A percentile compares a stretch with the other conserved stretches of the same genome.
phyloP scores from a whole-genome alignment of 2,888 invertebrate species.

The Lithophane socia region DNA sequence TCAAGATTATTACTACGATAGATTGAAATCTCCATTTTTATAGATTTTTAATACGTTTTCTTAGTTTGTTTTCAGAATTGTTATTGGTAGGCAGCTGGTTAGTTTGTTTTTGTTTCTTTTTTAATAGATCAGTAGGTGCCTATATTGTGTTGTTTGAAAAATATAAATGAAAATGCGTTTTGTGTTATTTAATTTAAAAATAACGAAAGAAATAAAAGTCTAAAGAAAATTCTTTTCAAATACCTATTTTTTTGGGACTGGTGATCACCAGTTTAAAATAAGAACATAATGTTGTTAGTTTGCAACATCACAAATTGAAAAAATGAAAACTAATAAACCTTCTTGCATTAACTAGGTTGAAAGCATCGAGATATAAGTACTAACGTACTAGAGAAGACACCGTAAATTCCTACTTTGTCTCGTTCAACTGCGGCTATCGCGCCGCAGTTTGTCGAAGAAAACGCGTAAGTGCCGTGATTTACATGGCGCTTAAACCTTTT shows the following conservation, averaged over 20 bases:
- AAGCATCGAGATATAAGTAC: too few relatives aligned
- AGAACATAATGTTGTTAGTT: not conserved
- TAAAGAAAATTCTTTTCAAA: too few relatives aligned
- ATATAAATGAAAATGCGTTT: not conserved
- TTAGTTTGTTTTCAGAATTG: constrained; percentile 49
- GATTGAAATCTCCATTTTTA: constrained; percentile 68
- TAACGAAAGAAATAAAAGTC: too few relatives aligned
- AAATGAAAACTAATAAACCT: not conserved
- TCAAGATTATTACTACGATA: constrained; percentile 34
- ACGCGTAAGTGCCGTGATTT: too few relatives aligned
- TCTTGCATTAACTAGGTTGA: not conserved
- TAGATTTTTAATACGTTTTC: constrained; percentile 57
- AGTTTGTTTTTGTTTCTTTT: not conserved
- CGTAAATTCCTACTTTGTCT: too few relatives aligned
- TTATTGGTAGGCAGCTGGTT: constrained; percentile 32
- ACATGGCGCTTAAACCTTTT: too few relatives aligned
- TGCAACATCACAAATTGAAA: not conserved
- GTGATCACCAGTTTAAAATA: not conserved
- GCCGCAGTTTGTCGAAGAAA: too few relatives aligned
- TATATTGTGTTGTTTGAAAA: not conserved
- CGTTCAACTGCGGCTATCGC: too few relatives aligned
- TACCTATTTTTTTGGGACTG: too few relatives aligned
- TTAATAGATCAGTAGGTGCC: not conserved
- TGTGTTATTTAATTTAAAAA: not conserved
- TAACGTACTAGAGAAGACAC: too few relatives aligned